A percentile compares a stretch with the other conserved stretches of the same genome.
These are phyloP conservation scores for Philopedon plagiatum DNA, from an alignment of 2,888 invertebrate species.

Conservation along the genomic window DNA sequence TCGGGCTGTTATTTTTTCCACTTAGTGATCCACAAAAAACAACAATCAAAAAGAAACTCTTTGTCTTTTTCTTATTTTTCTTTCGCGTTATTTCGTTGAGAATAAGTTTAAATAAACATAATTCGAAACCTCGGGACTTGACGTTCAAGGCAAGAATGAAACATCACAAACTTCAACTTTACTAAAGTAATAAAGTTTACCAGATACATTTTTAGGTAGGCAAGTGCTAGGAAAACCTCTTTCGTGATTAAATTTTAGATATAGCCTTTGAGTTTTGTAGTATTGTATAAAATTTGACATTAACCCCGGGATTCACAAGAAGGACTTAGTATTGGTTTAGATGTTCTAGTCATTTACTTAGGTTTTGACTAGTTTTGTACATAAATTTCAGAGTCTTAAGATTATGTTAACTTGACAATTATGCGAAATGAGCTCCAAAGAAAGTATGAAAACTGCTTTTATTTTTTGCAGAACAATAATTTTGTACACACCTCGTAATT, in stretches of 20 bases:
- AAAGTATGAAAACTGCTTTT: too few species aligned
- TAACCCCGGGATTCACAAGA: too few species aligned
- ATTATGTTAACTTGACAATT: too few species aligned
- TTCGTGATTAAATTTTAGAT: background rate
- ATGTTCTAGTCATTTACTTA: too few species aligned
- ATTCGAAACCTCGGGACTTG: conserved; percentile 34
- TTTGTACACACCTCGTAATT: too few species aligned
- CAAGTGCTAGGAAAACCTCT: background rate
- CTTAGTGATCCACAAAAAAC: conserved; percentile 43
- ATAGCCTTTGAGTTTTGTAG: background rate
- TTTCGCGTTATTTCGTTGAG: conserved; percentile 39
- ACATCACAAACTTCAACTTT: conserved; percentile 35
- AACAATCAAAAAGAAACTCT: conserved; percentile 34
- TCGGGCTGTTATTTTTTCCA: conserved; percentile 44
- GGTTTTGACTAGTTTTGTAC: too few species aligned
- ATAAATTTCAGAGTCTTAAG: too few species aligned
- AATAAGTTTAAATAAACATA: conserved; percentile 46
- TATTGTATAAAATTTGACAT: too few species aligned
- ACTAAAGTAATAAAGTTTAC: conserved; percentile 35
- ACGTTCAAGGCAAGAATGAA: conserved; percentile 31
- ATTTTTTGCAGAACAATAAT: too few species aligned
- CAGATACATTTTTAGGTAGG: conserved; percentile 18
- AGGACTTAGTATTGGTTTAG: too few species aligned
- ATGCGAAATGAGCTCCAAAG: too few species aligned
- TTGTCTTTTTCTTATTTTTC: conserved; percentile 37